These are phyloP conservation scores for Emydocephalus ijimae DNA, from an alignment of 2,113 vertebrate genomes.

Conservation along the genomic window DNA sequence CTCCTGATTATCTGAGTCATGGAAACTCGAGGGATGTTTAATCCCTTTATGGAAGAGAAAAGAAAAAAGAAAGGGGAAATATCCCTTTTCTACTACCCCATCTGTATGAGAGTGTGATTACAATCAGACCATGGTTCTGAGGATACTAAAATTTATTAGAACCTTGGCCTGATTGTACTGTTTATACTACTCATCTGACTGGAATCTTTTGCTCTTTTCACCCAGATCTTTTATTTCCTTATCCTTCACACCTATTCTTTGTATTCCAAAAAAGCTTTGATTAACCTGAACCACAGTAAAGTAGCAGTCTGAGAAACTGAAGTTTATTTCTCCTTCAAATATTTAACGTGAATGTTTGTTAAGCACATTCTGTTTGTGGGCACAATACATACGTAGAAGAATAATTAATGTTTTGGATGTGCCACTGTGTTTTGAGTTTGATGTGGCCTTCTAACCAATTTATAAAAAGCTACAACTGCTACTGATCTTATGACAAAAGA, in stretches of 20 bases:
- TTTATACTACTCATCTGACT: not conserved
- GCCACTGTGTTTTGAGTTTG: not conserved
- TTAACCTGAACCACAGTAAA: not conserved
- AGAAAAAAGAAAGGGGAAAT: not conserved
- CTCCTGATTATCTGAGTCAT: not conserved
- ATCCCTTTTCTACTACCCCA: not conserved
- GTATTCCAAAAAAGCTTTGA: not conserved
- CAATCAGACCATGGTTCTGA: not conserved
- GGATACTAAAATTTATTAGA: not conserved
- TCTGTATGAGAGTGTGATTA: not conserved
- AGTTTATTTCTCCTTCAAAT: not conserved
- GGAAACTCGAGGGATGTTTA: not conserved
- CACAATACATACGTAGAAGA: not conserved
- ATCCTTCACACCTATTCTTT: not conserved
- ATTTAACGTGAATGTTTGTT: not conserved
- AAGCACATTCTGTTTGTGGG: not conserved
- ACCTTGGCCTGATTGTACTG: not conserved
- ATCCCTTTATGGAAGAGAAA: not conserved
- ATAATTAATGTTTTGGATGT: not conserved
- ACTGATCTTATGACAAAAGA: not conserved
- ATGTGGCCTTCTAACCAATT: not conserved
- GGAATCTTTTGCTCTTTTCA: not conserved
- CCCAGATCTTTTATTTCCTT: not conserved
- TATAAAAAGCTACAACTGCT: not conserved
- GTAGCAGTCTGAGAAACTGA: not conserved